Evolutionary conservation across 2,113 vertebrate genomes (phyloP), one percentile per base, ranked within the genome.

Genomic region (Chinchilla lanigera): DNA sequence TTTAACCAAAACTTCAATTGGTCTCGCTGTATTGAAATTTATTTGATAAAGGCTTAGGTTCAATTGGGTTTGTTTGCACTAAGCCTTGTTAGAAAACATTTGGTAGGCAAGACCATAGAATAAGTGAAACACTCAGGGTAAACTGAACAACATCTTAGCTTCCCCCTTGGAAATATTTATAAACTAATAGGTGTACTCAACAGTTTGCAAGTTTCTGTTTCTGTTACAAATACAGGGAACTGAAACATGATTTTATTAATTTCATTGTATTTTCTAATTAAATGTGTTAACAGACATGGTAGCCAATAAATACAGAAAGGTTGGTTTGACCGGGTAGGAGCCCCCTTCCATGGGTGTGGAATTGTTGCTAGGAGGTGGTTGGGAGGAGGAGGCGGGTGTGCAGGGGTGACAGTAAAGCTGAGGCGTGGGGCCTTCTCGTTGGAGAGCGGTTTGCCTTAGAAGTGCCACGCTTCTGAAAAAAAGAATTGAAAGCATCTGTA

Each of bases 71-170:
- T 96, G 44, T 96, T 90, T 96, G 52, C 8, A 56, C 28, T 78
- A 61, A 92, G 24, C 22, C 92, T 96, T 96, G 35, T 35, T 82
- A 94, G 52, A 93, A 96, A 81, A n/a, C 69, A 92, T 85, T 96
- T 95, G 63, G 17, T 90, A 84, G 56, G 94, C 7, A 94, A 81
- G 71, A 90, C 60, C 52, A 54, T 82, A 77, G 78, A 86, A 17
- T 44, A 90, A 58, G 56, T 71, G 54, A 87, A 90, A 86, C 52
- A 78, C 60, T 92, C 41, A 86, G 7, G 52, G 65, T 75, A 88
- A 94, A 88, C 28, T 93, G 44, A 50, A 33, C 28, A 78, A 33
- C 61, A 50, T 17, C 14, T 28, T 84, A 65, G 77, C 38, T 67
- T 54, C 88, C 63, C 52, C 28, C 71, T 93, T 54, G n/a, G 54